A percentile compares a stretch with the other conserved stretches of the same genome.
phyloP scores from a whole-genome alignment of 2,113 vertebrate genomes.

The Sitta europaea region DNA sequence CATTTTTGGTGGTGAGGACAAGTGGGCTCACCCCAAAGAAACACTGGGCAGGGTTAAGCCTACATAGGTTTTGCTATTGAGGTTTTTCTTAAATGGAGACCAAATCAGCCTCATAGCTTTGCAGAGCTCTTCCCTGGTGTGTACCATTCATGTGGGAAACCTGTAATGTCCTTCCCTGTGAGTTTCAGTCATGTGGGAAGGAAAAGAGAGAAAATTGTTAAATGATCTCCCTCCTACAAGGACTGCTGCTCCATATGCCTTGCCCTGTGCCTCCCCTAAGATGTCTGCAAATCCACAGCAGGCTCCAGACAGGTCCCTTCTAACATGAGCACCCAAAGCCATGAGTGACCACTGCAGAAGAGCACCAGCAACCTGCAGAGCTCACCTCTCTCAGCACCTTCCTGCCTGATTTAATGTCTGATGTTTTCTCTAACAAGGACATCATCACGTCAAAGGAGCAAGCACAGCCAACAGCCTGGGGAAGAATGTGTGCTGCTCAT shows the following conservation, averaged over 20 bases:
- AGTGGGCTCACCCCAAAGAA: not conserved
- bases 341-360: not conserved
- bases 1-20: rapidly evolving
- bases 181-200: not conserved
- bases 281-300: not conserved
- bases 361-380: not conserved
- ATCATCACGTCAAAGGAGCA: rapidly evolving
- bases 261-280: not conserved
- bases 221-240: no score
- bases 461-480: not conserved
- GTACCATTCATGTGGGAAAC: not conserved
- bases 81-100: not conserved
- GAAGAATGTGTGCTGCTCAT: not conserved
- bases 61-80: rapidly evolving
- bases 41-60: not conserved
- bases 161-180: rapidly evolving
- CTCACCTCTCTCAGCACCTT: not conserved
- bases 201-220: not conserved
- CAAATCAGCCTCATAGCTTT: not conserved
- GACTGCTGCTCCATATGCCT: not conserved
- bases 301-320: not conserved
- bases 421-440: not conserved
- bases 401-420: not conserved
- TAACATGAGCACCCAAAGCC: not conserved
- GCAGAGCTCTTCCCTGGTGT: not conserved